Evolutionary conservation across 2,113 vertebrate genomes (phyloP), one percentile per base, ranked within the genome.

Genomic region (Macheiramphus alcinus): DNA sequence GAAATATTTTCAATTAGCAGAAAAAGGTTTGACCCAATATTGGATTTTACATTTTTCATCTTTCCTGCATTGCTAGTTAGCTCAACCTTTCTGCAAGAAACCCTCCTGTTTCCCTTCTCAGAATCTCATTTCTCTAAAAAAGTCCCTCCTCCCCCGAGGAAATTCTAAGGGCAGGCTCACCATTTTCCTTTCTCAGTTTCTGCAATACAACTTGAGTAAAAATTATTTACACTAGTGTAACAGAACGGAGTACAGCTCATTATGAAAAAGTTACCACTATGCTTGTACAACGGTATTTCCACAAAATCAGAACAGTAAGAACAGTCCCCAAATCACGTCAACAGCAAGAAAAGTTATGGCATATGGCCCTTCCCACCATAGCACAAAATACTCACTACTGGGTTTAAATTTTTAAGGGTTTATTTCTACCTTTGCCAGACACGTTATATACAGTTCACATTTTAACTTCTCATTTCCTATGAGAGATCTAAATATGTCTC

Each of bases 1-100:
- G 58, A 93, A 91, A 62, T 63, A 80, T 79, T 58, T 62, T 90
- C 79, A 75, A 38, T 70, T 86, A 93, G 53, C 75, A 90, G 50
- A 80, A 94, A 21, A 23, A 66, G 7, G 36, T 80, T 75, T 90
- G 31, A 84, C 63, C 66, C 66, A 32, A 25, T 50, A 67, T 10
- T 91, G 71, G 70, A 95, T 90, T 96, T 94, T 80, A 93, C 36
- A 38, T 74, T 86, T 86, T 94, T 84, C 79, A 65, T 38, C 74
- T 94, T 83, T 87, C 68, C 71, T 79, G 88, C 78, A 71, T 9
- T 85, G 55, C 47, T 66, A 96, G 59, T 50, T 66, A 86, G 43
- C 62, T 88, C 58, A 86, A 38, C 34, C 50, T 87, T 91, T 83
- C 80, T 40, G 25, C 53, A 90, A 88, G 79, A 93, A 76, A 86